A percentile compares a stretch with the other conserved stretches of the same genome.
phyloP scores from a whole-genome alignment of 2,797 vertebrate genomes.

The Chaenodraco wilsoni region DNA sequence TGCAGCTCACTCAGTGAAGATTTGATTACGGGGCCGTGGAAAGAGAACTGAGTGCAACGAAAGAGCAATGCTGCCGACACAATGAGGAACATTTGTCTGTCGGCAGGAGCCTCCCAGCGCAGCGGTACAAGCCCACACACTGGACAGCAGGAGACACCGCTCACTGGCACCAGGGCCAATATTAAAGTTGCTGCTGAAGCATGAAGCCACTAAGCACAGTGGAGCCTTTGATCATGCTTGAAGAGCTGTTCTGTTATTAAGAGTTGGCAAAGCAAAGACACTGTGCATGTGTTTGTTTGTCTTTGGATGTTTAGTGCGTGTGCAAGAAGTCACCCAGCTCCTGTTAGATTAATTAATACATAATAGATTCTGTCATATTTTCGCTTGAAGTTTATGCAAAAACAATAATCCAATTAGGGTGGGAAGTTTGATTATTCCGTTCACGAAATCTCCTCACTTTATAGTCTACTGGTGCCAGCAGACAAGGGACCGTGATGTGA shows the following conservation, averaged over 20 bases:
- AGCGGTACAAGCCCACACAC: slow-evolving; percentile 60
- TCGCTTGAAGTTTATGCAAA: slow-evolving; percentile 17
- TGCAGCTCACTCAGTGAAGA: slow-evolving; percentile 32
- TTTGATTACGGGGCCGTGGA: slow-evolving; percentile 40
- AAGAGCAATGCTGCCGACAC: slow-evolving; percentile 37
- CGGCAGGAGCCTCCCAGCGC: slow-evolving; percentile 54
- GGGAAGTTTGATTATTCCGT: slow-evolving; percentile 32
- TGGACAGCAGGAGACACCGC: slow-evolving; percentile 64
- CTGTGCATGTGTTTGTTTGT: slow-evolving; percentile 18
- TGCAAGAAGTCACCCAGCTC: slow-evolving; percentile 8
- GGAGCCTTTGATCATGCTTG: slow-evolving; percentile 36
- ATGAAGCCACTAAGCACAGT: slow-evolving; percentile 36
- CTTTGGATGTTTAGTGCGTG: slow-evolving; percentile 21
- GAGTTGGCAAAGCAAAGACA: neutral
- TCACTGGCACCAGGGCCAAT: slow-evolving; percentile 45
- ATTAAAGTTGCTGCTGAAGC: slow-evolving; percentile 52
- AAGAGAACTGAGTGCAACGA: slow-evolving; percentile 31
- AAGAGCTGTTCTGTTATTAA: slow-evolving; percentile 45
- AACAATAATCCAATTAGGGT: slow-evolving; percentile 33
- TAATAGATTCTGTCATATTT: slow-evolving; percentile 25
- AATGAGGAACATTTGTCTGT: slow-evolving; percentile 67
- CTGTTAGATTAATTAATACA: slow-evolving; percentile 35
- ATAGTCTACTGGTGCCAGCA: neutral
- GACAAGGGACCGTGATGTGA: slow-evolving; percentile 13
- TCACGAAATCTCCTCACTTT: slow-evolving; percentile 13